phyloP scores from a whole-genome alignment of 2,797 vertebrate species.

The Phaenicophaeus curvirostris region DNA sequence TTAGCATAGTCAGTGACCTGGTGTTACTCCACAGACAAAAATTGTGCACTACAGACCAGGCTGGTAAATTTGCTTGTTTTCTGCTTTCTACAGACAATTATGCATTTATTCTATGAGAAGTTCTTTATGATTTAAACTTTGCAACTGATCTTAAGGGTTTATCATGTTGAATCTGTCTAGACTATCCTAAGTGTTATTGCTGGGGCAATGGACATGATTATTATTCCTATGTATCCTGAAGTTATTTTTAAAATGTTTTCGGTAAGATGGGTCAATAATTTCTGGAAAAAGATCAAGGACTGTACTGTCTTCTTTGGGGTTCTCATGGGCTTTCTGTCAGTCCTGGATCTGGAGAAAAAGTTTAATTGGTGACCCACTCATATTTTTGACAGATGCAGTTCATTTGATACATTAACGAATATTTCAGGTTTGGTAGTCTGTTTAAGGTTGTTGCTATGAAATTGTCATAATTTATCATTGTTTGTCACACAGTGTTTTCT shows the following conservation, averaged over 20 bases:
- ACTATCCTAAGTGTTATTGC: not conserved
- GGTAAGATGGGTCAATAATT: not conserved
- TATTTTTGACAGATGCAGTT: slow-evolving; percentile 24
- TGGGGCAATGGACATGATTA: not conserved
- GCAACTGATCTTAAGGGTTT: not conserved
- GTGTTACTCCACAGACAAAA: not conserved
- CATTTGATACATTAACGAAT: not conserved
- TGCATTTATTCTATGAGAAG: not conserved
- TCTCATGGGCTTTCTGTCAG: not conserved
- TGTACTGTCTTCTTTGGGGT: not conserved
- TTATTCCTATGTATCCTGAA: not conserved
- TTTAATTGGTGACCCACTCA: slow-evolving; percentile 1
- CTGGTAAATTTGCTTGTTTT: not conserved
- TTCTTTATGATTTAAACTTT: not conserved
- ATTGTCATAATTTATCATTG: slow-evolving; percentile 8
- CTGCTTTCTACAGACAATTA: not conserved
- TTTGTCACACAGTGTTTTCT: not conserved
- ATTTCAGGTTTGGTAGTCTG: not conserved
- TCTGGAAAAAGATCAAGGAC: not conserved
- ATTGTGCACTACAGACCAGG: not conserved
- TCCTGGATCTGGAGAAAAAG: not conserved
- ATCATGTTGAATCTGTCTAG: not conserved
- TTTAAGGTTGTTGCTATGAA: slow-evolving; percentile 12
- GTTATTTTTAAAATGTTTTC: slow-evolving; percentile 34
- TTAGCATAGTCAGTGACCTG: not conserved